Percentiles rank a stretch among this genome's conserved stretches.
Evolutionary conservation across 2,113 vertebrate genomes (phyloP).

Genomic region (Siniperca knerii): DNA sequence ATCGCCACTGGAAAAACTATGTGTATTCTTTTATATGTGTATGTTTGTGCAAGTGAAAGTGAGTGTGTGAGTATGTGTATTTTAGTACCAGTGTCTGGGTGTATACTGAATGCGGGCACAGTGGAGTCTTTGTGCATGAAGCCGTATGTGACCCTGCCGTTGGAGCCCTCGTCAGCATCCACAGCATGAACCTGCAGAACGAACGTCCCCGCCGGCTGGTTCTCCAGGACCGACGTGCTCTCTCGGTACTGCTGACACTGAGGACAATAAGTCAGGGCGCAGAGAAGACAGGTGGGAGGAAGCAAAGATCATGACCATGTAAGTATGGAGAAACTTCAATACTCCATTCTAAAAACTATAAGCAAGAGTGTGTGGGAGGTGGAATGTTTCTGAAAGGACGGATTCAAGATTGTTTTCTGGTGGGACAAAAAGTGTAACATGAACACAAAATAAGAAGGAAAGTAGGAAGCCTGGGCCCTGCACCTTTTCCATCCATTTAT

Average conservation of each 20-base stretch:
- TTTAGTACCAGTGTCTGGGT: slow-evolving; percentile 89
- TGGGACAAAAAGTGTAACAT: neutral
- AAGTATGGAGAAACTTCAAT: slow-evolving; percentile 19
- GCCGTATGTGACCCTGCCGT: slow-evolving; percentile 91
- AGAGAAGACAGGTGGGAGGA: slow-evolving; percentile 9
- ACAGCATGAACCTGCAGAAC: slow-evolving; percentile 90
- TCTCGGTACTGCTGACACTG: slow-evolving; percentile 91
- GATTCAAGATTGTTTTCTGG: slow-evolving; percentile 1
- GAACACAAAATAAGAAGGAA: neutral
- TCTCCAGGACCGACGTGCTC: slow-evolving; percentile 89
- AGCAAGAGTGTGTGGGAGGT: slow-evolving; percentile 23
- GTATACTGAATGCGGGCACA: slow-evolving; percentile 89
- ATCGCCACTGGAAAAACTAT: neutral
- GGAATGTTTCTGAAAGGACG: slow-evolving; percentile 24
- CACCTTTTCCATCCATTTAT: neutral
- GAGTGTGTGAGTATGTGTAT: slow-evolving; percentile 6
- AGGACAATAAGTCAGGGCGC: neutral
- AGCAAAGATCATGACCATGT: neutral
- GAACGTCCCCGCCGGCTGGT: slow-evolving; percentile 89
- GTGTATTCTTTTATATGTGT: fast-evolving
- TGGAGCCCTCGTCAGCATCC: slow-evolving; percentile 91
- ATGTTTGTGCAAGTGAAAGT: neutral
- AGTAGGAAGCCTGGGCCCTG: neutral
- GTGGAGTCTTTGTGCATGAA: slow-evolving; percentile 91
- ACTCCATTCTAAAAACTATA: neutral